Evolutionary conservation across 2,797 vertebrate species (phyloP), one percentile per base, ranked within the genome.

Genomic region (Falco peregrinus): DNA sequence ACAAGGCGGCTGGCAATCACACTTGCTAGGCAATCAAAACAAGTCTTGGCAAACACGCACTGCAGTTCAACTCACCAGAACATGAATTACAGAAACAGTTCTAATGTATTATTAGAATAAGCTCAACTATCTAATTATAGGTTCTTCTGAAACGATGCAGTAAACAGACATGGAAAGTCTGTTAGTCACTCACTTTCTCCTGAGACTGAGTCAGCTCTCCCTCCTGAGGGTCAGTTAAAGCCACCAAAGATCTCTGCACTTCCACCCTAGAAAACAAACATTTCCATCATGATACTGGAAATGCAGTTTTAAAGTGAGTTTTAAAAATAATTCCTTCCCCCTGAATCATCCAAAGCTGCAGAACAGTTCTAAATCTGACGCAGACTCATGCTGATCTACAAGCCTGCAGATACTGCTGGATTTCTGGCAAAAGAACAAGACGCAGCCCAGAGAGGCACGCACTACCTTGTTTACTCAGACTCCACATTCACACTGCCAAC

Each of bases 251-350:
- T 78, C 92, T 95, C 80, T 97, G 94, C 93, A 97, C 91, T 94
- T 97, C 96, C 84, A 97, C 95, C 93, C 98, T 98, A 96, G 83
- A 96, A 97, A 96, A 95, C 65, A 97, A 96, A 95, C 91, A 96
- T 96, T 93, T 95, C 85, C 94, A 93, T 97, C 87, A 97, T 1
- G 16, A 92, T 86, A 88, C 56, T 93, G 93, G 96, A 97, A 97
- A 96, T 89, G 94, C 69, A 95, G 86, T 86, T 94, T 96, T 48
- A 68, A 87, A 90, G 57, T 10, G 17, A 73, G 50, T 48, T 89
- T 89, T 82, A 68, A 83, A 93, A 95, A 86, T 60, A 96, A 92
- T 84, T 89, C 83, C 41, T n/a, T 91, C 37, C 78, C 79, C 50
- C 31, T 90, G 67, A 75, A 75, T 87, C 60, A 96, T 75, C 56